phyloP scores from a whole-genome alignment of 2,888 invertebrate species.

The Cybosia mesomella region DNA sequence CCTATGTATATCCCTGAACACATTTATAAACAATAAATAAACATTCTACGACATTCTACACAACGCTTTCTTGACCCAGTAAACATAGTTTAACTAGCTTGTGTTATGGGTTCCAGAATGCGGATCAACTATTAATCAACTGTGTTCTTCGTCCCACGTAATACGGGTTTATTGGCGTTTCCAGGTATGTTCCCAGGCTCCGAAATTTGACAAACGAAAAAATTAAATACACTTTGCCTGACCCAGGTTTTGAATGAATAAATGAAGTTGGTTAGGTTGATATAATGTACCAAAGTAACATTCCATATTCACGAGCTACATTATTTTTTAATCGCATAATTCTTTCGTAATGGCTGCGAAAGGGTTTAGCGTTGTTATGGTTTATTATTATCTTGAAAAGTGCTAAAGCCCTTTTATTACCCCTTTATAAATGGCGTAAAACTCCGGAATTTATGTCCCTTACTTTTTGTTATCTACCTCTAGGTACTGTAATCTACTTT shows the following conservation, averaged over 20 bases:
- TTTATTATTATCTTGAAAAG: slow-evolving; percentile 65
- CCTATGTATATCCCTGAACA: no score
- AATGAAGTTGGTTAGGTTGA: not conserved
- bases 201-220: not conserved
- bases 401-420: slow-evolving; percentile 59
- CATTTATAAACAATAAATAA: no score
- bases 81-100: no score
- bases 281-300: not conserved
- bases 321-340: slow-evolving; percentile 48
- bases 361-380: slow-evolving; percentile 58
- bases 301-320: slow-evolving; percentile 30
- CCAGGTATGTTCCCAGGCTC: no score
- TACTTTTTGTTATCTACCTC: slow-evolving; percentile 64
- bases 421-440: slow-evolving; percentile 62
- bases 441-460: slow-evolving; percentile 59
- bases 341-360: slow-evolving; percentile 28
- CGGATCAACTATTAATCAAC: no score
- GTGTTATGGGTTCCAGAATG: no score
- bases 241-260: not conserved
- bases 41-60: no score
- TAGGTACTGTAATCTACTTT: slow-evolving; percentile 62
- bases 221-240: not conserved
- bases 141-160: no score
- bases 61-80: no score
- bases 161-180: no score